A percentile compares a stretch with the other conserved stretches of the same genome.
phyloP scores from a whole-genome alignment of 2,113 vertebrate genomes.

The Nothobranchius furzeri region DNA sequence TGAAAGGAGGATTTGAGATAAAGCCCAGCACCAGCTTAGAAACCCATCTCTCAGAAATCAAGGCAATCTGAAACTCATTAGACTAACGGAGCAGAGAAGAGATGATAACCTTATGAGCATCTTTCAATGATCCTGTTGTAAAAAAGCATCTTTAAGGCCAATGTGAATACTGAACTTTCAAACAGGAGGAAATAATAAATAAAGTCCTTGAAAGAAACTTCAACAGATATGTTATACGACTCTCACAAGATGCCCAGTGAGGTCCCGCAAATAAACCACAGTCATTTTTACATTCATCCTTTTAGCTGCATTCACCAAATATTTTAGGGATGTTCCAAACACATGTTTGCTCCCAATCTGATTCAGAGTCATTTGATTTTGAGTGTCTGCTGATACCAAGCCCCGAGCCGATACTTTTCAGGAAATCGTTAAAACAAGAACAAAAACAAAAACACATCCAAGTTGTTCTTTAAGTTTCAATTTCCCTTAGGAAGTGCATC shows the following conservation, averaged over 20 bases:
- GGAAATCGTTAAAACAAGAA: no score
- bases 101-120: constrained; percentile 38
- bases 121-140: constrained; percentile 22
- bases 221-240: constrained; percentile 10
- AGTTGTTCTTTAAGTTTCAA: no score
- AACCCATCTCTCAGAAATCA: constrained; percentile 21
- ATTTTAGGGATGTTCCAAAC: not conserved
- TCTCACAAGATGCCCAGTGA: constrained; percentile 5
- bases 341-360: no score
- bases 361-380: no score
- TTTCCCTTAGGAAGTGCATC: no score
- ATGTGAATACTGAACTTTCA: constrained; percentile 51
- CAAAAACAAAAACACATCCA: no score
- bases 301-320: not conserved
- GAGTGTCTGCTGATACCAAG: no score
- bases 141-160: constrained; percentile 69
- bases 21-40: constrained; percentile 38
- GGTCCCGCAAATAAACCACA: constrained; percentile 6
- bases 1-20: constrained; percentile 24
- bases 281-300: constrained; percentile 16
- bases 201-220: constrained; percentile 13
- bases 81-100: constrained; percentile 29
- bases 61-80: constrained; percentile 39
- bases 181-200: constrained; percentile 10
- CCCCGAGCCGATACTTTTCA: no score